Evolutionary conservation across 2,113 vertebrate genomes (phyloP).

Genomic region (Syngnathus scovelli): DNA sequence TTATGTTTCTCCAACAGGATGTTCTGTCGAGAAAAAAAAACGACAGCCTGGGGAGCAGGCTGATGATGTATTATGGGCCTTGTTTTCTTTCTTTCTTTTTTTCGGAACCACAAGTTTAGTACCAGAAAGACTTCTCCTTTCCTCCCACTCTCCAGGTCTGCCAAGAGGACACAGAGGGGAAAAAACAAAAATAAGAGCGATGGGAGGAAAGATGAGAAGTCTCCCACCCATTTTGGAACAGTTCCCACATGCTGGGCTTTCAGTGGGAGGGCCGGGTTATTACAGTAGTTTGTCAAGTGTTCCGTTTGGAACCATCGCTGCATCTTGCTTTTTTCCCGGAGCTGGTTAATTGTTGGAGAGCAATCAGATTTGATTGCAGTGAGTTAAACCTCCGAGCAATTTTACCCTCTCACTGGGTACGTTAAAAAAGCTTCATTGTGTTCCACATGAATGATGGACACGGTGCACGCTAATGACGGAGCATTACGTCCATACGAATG

Average conservation of each 20-base stretch:
- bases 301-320: constrained; percentile 51
- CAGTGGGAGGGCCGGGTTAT: constrained; percentile 32
- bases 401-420: constrained; percentile 22
- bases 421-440: constrained; percentile 4
- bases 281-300: constrained; percentile 36
- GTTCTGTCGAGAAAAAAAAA: constrained; percentile 2
- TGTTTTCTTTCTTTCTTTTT: constrained; percentile 18
- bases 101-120: constrained; percentile 50
- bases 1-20: constrained; percentile 24
- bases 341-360: constrained; percentile 30
- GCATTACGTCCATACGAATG: constrained; percentile 16
- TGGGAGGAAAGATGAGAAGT: constrained; percentile 37
- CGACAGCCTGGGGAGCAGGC: constrained; percentile 20
- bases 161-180: constrained; percentile 36
- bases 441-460: constrained; percentile 21
- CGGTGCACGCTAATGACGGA: constrained; percentile 7
- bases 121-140: constrained; percentile 40
- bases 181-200: constrained; percentile 18
- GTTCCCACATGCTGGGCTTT: constrained; percentile 42
- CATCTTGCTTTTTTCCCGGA: constrained; percentile 32
- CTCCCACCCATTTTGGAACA: constrained; percentile 30
- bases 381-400: constrained; percentile 22
- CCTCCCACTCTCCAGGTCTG: constrained; percentile 36
- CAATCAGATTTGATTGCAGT: constrained; percentile 14
- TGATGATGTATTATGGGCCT: constrained; percentile 42